Base-by-base conservation (phyloP, 2,888 invertebrate species). In the Calameuta idolon region DNA sequence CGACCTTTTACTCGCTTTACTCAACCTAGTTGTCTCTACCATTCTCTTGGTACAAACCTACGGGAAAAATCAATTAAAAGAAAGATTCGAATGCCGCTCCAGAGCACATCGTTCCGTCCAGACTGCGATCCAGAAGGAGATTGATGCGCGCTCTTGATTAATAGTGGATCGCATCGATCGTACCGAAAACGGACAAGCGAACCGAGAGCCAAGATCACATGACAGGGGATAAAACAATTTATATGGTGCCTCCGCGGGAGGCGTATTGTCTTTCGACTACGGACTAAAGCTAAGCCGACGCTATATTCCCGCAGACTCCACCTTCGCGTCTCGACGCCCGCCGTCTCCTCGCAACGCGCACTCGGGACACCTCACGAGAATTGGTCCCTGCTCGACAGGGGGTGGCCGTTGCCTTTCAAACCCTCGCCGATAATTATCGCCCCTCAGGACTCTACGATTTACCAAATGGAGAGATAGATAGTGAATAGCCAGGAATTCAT, bases 311-410 rank as follows among this genome's bases (percentile, higher is more conserved):
- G 76, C 75, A 77, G 76, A 81, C 35, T 69, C 34, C 68, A 34
- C 75, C 76, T 74, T 69, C 75, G 74, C 69, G 34, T 77, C 40
- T 74, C 75, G 74, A 75, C 75, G 37, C 71, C 31, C 30, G 69
- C 40, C 55, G 34, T 69, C 69, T 69, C 69, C 40, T 40, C 40
- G 15, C 40, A 40, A 40, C 40, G 40, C 69, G 31, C 69, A 12
- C 69, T 69, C 76, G 73, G 78, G 78, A 78, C 89, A 88, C 85
- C 89, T 89, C 87, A 89, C 81, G 87, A 85, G 86, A 88, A 89
- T 90, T 85, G 87, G 89, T 88, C 84, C 69, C 84, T 82, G 77
- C 86, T 79, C 90, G 82, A 84, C 87, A 85, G 89, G 89, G 89
- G 88, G 87, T 85, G 80, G 82, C 81, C 77, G 83, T 80, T 81